Evolutionary conservation across 2,888 invertebrate species (phyloP), one percentile per base, ranked within the genome.

Genomic region (Anthrax anthrax): DNA sequence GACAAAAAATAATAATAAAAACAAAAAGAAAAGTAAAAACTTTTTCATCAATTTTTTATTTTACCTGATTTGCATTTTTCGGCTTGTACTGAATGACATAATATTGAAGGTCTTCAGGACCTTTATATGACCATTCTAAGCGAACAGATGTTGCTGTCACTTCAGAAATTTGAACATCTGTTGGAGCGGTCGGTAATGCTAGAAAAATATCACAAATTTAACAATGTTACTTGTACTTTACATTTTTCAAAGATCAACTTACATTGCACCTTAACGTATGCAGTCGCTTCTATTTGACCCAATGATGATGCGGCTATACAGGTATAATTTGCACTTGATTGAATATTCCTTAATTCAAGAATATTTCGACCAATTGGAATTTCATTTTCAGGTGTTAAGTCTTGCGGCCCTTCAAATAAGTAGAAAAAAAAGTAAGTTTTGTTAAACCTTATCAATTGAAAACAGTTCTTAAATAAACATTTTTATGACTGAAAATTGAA

Each of bases 61-160:
- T 32, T 60, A 76, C 76, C 72, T 78, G 78, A 69, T 88, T 87
- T 46, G 90, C 88, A 68, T 85, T 86, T 73, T 91, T 92, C 40
- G 91, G 91, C 67, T 94, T 94, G 75, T 94, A 95, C 69, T 92
- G 91, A 59, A 97, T 89, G 55, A 94, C 88, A 71, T 94, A 97
- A 67, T 94, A 94, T 60, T 85, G 85, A n/a, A 94, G 78, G 59
- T 92, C 91, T 60, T 88, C 87, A 1, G 85, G 79, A 14, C 84
- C 82, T 58, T 83, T 85, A 70, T 91, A 90, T 0, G 87, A 83
- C 97, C 97, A 98, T 14, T 86, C 81, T 48, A 98, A 73, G 46
- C 90, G 79, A 19, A 97, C 91, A 3, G 92, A 88, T 18, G 89
- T 88, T 9, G 95, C 88, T 4, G 94, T 92, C 56, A 96, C 86